Evolutionary conservation across 2,888 invertebrate genomes (phyloP), one percentile per base, ranked within the genome.

Genomic region (Coleophora deauratella): DNA sequence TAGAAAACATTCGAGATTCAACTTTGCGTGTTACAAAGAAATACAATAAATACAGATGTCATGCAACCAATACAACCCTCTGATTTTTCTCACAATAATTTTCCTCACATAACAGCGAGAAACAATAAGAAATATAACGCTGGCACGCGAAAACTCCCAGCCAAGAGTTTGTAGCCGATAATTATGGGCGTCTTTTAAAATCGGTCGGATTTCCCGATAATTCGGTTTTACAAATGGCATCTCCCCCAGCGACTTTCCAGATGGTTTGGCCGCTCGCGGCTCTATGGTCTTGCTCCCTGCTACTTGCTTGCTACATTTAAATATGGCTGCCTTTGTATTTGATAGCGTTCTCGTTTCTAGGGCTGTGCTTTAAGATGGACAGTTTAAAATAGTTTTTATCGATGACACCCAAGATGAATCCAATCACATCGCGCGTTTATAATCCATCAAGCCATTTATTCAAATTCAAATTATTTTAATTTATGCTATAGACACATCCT

Each of bases 251-350:
- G 42, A 31, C 36, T 38, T 42, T 42, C 38, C 42, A 36, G 42
- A 42, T 42, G 42, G 42, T 42, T 42, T 38, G 38, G 27, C 27
- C 40, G 21, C n/a, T 10, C 4, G 31, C 21, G 11, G 31, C 31
- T n/a, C 31, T 11, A 11, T 10, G 30, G 40, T 15, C 30, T 39
- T 11, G 31, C 31, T 31, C 39, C 21, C 35, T n/a, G 36, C 32
- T 33, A 15, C 21, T 40, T 36, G 28, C 30, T 45, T 38, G 42
- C 21, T 27, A 34, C 43, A 41, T 43, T 46, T 46, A 43, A 46
- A 46, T 46, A 46, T 46, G 46, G 46, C 43, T 27, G 42, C 35
- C 21, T 33, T 32, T 33, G 38, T 37, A 27, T 33, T 33, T 37
- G 15, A 41, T 39, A 34, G 39, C 39, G 30, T 40, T 30, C 13